phyloP scores from a whole-genome alignment of 2,888 invertebrate species.

The Callinectes sapidus region DNA sequence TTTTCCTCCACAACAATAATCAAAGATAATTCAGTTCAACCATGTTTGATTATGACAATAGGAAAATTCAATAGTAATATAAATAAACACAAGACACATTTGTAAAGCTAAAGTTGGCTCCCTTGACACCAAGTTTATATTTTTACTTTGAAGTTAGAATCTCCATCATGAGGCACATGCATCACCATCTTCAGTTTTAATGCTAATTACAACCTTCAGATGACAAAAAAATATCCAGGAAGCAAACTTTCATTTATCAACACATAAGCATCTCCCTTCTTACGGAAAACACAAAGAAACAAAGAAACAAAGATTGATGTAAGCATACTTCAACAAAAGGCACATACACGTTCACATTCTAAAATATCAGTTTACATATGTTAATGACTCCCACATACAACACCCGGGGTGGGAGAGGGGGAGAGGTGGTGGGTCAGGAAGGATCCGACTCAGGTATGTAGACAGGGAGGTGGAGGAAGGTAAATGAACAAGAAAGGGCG shows the following conservation, averaged over 20 bases:
- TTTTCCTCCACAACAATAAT: background rate
- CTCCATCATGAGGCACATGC: background rate
- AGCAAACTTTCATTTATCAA: background rate
- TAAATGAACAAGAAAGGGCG: background rate
- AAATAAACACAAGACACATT: background rate
- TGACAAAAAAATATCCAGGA: background rate
- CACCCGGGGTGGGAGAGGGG: background rate
- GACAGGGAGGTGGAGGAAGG: background rate
- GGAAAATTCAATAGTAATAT: background rate
- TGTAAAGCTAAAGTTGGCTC: background rate
- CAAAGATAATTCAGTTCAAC: background rate
- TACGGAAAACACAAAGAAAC: background rate
- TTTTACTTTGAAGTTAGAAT: background rate
- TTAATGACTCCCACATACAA: background rate
- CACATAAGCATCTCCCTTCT: background rate
- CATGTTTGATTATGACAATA: background rate
- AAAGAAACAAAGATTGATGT: background rate
- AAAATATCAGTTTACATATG: constrained; percentile 26
- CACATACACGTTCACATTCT: background rate
- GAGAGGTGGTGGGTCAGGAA: background rate
- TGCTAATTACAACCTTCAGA: background rate
- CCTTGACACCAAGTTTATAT: background rate
- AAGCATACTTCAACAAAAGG: background rate
- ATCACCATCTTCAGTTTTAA: background rate
- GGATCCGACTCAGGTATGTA: constrained; percentile 2